Percentiles rank a stretch among this genome's conserved stretches.
Conservation (phyloP, 2,113 vertebrate genomes). For the Aptenodytes forsteri region DNA sequence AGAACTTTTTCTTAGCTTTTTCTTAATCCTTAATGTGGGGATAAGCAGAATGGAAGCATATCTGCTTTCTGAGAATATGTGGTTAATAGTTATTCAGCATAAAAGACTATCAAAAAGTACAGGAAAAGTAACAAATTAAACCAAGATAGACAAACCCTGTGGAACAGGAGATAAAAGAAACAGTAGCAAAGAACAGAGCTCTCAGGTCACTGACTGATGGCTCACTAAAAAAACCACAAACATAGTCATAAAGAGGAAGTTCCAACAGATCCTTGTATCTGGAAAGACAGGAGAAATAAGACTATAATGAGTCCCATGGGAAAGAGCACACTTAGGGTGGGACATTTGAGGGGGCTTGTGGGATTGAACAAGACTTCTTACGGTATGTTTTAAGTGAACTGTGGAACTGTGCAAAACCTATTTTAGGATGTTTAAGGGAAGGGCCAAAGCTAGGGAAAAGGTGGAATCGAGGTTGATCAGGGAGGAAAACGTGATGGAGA, state of each 20-base stretch:
- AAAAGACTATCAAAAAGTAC: not conserved
- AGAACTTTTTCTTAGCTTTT: not conserved
- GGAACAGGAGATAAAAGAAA: not conserved
- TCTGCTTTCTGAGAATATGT: not conserved
- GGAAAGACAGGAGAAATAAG: not conserved
- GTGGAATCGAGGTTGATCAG: too few relatives aligned
- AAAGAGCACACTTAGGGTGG: not conserved
- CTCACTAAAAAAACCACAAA: not conserved
- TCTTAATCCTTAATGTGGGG: not conserved
- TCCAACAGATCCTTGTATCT: not conserved
- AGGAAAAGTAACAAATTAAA: not conserved
- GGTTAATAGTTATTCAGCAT: not conserved
- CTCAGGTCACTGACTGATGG: not conserved
- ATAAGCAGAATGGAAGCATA: not conserved
- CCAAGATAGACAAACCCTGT: not conserved
- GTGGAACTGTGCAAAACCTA: not conserved
- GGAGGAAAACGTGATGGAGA: not conserved
- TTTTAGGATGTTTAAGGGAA: not conserved
- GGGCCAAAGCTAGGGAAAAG: not conserved
- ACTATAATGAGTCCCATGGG: accelerated
- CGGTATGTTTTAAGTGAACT: not conserved
- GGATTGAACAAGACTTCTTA: not conserved
- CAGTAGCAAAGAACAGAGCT: not conserved
- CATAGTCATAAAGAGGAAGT: not conserved
- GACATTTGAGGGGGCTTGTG: not conserved